These are phyloP conservation scores for Accipiter cooperii DNA, from an alignment of 2,113 vertebrate genomes.

Conservation along the genomic window DNA sequence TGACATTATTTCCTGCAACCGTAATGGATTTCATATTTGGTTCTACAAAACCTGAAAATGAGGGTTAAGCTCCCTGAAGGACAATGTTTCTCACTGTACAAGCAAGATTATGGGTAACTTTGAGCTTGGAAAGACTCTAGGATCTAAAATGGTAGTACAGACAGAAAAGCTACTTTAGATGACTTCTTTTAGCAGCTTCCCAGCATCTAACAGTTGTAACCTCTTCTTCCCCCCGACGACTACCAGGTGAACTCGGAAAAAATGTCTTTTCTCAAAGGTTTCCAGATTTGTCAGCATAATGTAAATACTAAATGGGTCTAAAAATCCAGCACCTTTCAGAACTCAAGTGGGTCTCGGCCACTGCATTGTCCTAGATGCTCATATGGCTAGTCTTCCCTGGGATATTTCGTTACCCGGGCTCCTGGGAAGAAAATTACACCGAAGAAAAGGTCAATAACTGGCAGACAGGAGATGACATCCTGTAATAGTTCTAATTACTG, in stretches of 20 bases:
- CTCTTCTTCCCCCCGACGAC: accelerated
- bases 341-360: accelerated
- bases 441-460: neutral
- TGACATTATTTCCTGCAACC: neutral
- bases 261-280: neutral
- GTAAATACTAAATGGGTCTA: neutral
- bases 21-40: neutral
- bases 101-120: neutral
- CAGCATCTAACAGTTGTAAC: neutral
- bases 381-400: neutral
- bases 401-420: neutral
- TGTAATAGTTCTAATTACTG: neutral
- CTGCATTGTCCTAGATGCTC: neutral
- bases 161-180: neutral
- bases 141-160: neutral
- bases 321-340: neutral
- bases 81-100: accelerated
- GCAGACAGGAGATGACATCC: neutral
- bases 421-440: neutral
- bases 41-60: neutral
- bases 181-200: neutral
- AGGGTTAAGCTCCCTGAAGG: neutral
- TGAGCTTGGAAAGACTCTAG: neutral
- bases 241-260: neutral
- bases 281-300: neutral